Conservation (phyloP, 1,140 invertebrate genomes). For the Saccostrea glomerata region DNA sequence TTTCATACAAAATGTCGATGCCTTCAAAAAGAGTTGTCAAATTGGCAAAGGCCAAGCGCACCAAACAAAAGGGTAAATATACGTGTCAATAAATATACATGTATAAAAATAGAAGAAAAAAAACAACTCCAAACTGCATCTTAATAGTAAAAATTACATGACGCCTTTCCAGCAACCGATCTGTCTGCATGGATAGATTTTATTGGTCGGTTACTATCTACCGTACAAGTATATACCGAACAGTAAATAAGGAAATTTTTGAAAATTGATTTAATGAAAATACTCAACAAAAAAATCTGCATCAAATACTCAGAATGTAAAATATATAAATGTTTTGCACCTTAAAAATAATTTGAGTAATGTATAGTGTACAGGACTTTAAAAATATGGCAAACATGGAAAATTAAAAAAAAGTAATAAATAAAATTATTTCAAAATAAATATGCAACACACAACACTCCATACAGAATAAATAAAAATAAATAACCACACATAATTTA, state of each 20-base stretch:
- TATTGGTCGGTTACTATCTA: neutral
- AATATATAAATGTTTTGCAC: too few species aligned
- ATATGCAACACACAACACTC: constrained; percentile 29
- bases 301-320: too few species aligned
- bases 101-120: constrained; percentile 23
- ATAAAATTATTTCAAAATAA: neutral
- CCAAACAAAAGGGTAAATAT: neutral
- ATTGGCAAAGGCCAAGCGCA: neutral
- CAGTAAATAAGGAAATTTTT: neutral
- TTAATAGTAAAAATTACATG: neutral
- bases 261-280: neutral
- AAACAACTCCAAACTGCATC: neutral
- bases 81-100: neutral
- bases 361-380: neutral
- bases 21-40: constrained; percentile 14
- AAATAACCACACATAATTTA: constrained; percentile 17
- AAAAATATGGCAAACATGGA: neutral
- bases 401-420: neutral
- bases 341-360: neutral
- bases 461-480: constrained; percentile 30
- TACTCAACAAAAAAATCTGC: neutral
- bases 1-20: neutral
- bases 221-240: neutral
- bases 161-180: neutral
- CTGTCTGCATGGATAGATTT: neutral